Evolutionary conservation across 2,888 invertebrate genomes (phyloP), one percentile per base, ranked within the genome.

Genomic region (Elysia crispata): DNA sequence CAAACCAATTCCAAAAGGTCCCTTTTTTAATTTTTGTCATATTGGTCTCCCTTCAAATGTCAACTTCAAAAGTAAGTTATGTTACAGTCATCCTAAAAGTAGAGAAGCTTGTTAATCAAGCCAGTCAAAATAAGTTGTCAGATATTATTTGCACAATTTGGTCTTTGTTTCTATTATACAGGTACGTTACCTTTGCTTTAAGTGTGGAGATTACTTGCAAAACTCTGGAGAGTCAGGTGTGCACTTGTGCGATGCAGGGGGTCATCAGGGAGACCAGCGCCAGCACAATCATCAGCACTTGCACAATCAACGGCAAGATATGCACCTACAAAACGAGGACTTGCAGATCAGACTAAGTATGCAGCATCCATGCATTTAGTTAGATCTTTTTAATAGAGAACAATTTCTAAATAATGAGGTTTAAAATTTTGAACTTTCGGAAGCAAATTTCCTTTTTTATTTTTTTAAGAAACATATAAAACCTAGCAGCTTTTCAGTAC

Each of bases 211-310:
- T 76, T 82, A 80, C 25, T 81, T 89, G 49, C 89, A 89, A 85
- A 89, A 89, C 79, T 88, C 86, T 57, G 83, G 85, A 8, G 87
- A 89, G 73, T 84, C 83, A 0, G 89, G 89, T 0, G 85, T 89
- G 0, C 89, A 89, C 77, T 77, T 89, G 60, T 89, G 89, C 85
- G 87, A 88, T 77, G 89, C 87, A 6, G 88, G 86, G 0, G 80
- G 81, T 28, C 80, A 78, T 23, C 69, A 69, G 70, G 77, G 79
- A 72, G 79, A 82, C 33, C 76, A 69, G 78, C 75, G 80, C 54
- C 78, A 69, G 73, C 77, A 77, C 69, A 67, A 31, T 25, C 70
- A 70, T 54, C 78, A 77, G 67, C 75, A 74, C n/a, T 73, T 54
- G 25, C 64, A 74, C 60, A 67, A 30, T 20, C 31, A 62, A 15